Evolutionary conservation across 2,113 vertebrate species (phyloP).

Genomic region (Daubentonia madagascariensis): DNA sequence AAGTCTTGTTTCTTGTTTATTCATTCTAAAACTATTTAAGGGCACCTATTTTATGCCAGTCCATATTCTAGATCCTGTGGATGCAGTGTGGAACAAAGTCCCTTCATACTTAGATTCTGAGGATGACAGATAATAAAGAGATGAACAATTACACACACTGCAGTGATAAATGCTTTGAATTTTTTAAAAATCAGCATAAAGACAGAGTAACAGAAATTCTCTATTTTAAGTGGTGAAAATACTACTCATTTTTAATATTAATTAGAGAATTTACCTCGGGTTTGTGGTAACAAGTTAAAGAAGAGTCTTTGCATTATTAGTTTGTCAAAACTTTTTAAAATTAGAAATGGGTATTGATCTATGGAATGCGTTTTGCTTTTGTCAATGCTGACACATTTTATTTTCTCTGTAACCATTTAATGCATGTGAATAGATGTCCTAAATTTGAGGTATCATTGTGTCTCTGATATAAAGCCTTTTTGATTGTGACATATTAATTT

Average conservation of each 20-base stretch:
- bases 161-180: rapidly evolving
- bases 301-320: background rate
- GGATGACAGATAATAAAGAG: background rate
- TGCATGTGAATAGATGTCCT: background rate
- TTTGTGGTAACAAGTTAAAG: background rate
- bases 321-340: background rate
- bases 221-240: background rate
- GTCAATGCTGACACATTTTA: too few relatives aligned
- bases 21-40: rapidly evolving
- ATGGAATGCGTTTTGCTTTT: background rate
- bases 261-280: too few relatives aligned
- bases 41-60: rapidly evolving
- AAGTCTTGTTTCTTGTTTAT: rapidly evolving
- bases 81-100: rapidly evolving
- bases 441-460: background rate
- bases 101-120: background rate
- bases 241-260: background rate
- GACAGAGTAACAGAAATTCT: background rate
- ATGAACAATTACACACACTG: rapidly evolving
- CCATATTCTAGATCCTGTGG: rapidly evolving
- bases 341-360: background rate
- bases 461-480: background rate
- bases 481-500: background rate
- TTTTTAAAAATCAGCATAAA: background rate
- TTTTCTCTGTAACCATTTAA: background rate